These are phyloP conservation scores for Rhyacichthys aspro DNA, from an alignment of 2,797 vertebrate species.

Conservation along the genomic window DNA sequence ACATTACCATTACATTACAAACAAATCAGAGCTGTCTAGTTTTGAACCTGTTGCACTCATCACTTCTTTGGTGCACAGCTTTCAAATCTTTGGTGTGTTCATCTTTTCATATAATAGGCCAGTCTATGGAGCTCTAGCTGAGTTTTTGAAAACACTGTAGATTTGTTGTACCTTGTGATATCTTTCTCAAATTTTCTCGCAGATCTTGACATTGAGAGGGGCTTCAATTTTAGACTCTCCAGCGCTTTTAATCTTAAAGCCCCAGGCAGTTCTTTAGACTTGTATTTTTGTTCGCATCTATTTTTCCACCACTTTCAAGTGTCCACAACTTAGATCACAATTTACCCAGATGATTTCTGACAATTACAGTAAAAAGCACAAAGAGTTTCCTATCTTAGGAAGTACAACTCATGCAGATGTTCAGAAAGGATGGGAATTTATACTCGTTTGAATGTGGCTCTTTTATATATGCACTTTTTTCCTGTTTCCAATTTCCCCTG, in stretches of 20 bases:
- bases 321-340: constrained; percentile 8
- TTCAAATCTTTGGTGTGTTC: too few species aligned
- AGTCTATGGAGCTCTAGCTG: too few species aligned
- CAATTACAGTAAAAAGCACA: constrained; percentile 9
- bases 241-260: not conserved
- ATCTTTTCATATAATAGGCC: too few species aligned
- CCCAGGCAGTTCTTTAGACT: not conserved
- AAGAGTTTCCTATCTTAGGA: not conserved
- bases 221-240: not conserved
- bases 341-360: constrained; percentile 5
- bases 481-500: not conserved
- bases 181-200: not conserved
- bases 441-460: not conserved
- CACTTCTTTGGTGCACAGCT: too few species aligned
- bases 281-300: too few species aligned
- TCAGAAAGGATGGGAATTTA: not conserved
- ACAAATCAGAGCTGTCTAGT: not conserved
- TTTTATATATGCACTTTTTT: not conserved
- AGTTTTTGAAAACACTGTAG: too few species aligned
- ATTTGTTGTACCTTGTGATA: not conserved
- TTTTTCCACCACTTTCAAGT: too few species aligned
- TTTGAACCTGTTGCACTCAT: not conserved
- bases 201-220: too few species aligned
- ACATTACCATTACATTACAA: too few species aligned
- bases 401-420: not conserved